Conservation (phyloP, 2,113 vertebrate genomes). For the Anoplopoma fimbria region DNA sequence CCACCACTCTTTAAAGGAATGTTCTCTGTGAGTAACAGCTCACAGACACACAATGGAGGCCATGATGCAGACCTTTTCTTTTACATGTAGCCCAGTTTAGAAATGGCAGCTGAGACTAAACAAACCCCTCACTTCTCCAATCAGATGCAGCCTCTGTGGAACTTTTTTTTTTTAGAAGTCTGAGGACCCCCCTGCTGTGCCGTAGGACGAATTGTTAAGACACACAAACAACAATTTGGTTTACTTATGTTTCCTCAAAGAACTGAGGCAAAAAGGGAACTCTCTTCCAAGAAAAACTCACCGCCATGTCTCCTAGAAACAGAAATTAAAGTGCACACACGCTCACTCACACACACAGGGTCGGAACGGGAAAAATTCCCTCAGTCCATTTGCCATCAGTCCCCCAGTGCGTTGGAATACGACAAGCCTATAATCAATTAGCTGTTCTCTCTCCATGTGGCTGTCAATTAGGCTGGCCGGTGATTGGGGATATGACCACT, state of each 20-base stretch:
- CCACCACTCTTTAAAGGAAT: constrained; percentile 21
- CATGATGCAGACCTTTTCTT: constrained; percentile 7
- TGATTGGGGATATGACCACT: constrained; percentile 68
- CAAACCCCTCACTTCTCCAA: neutral
- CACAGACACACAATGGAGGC: constrained; percentile 43
- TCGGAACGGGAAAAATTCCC: neutral
- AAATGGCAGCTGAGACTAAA: neutral
- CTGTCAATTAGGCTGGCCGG: constrained; percentile 77
- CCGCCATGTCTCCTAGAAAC: neutral
- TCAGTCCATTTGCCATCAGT: constrained; percentile 40
- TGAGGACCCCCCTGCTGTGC: neutral
- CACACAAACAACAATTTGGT: neutral
- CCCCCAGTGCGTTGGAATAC: constrained; percentile 51
- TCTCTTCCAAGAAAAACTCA: neutral
- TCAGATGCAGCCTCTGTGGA: neutral
- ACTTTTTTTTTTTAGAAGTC: neutral
- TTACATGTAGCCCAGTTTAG: neutral
- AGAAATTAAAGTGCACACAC: neutral
- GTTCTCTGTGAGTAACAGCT: constrained; percentile 16
- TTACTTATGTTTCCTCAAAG: neutral
- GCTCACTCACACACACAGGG: neutral
- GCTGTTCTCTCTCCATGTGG: constrained; percentile 65
- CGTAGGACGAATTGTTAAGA: neutral
- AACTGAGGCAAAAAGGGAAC: neutral
- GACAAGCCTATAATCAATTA: constrained; percentile 88